phyloP scores from a whole-genome alignment of 1,140 invertebrate species.

The Eciton burchellii region DNA sequence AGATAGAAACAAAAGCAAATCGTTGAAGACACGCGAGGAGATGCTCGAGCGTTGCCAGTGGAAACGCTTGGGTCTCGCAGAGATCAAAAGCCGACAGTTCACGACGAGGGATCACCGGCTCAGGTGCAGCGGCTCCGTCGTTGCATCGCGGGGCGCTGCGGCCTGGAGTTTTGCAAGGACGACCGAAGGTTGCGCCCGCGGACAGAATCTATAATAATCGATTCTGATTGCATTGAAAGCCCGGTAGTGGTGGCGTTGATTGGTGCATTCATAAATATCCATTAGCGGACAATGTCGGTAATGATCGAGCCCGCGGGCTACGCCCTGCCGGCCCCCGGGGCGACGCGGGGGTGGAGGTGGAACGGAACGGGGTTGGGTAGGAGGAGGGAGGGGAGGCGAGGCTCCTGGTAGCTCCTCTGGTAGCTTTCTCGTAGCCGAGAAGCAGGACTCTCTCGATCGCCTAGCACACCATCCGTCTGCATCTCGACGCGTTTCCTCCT shows the following conservation, averaged over 20 bases:
- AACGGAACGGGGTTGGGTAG: too few relatives aligned
- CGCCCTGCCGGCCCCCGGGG: constrained; percentile 80
- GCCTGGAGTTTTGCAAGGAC: constrained; percentile 61
- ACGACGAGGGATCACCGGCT: constrained; percentile 42
- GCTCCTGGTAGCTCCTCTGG: constrained; percentile 75
- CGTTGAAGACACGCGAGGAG: constrained; percentile 20
- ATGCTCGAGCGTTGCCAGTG: constrained; percentile 1
- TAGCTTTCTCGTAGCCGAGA: constrained; percentile 72
- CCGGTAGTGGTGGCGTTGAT: constrained; percentile 85
- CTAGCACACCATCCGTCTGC: constrained; percentile 72
- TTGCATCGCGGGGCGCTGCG: background rate
- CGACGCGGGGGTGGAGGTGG: too few relatives aligned
- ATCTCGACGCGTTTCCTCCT: constrained; percentile 58
- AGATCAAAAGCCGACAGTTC: constrained; percentile 14
- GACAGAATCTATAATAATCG: constrained; percentile 82
- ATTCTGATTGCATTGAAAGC: constrained; percentile 86
- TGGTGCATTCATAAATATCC: constrained; percentile 86
- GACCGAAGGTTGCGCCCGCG: constrained; percentile 64
- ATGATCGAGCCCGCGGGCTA: constrained; percentile 83
- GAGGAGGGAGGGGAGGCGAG: too few relatives aligned
- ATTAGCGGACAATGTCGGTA: constrained; percentile 85
- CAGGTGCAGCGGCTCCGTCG: constrained; percentile 46
- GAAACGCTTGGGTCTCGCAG: constrained; percentile 5
- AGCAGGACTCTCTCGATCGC: constrained; percentile 71
- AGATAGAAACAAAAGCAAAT: constrained; percentile 7